phyloP scores from a whole-genome alignment of 2,113 vertebrate species.

The Butorides virescens region DNA sequence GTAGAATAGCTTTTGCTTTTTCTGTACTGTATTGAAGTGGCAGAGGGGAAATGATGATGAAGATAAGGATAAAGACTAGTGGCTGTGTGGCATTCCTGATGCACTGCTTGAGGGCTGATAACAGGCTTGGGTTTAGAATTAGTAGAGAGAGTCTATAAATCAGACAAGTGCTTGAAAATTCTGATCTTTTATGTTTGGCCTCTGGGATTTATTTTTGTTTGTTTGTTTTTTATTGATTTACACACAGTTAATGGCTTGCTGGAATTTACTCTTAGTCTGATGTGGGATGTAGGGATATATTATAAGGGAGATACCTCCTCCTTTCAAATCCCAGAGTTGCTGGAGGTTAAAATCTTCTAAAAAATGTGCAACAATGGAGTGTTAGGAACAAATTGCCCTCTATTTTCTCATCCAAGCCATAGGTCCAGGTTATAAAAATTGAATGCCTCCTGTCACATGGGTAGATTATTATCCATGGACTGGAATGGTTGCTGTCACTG shows the following conservation, averaged over 20 bases:
- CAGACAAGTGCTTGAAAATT: constrained; percentile 32
- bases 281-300: constrained; percentile 41
- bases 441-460: background rate
- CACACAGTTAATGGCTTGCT: constrained; percentile 16
- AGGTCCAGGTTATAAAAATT: constrained; percentile 2
- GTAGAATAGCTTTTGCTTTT: background rate
- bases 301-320: background rate
- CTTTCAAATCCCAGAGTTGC: constrained; percentile 18
- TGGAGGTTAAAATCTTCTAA: constrained; percentile 34
- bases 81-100: background rate
- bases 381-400: constrained; percentile 7
- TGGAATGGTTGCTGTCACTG: background rate
- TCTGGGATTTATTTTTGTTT: constrained; percentile 60
- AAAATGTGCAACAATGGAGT: background rate
- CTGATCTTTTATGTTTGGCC: background rate
- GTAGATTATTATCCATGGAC: background rate
- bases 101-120: background rate
- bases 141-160: constrained; percentile 17
- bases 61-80: background rate
- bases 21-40: background rate
- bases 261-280: constrained; percentile 43
- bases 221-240: constrained; percentile 44
- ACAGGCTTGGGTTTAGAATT: background rate
- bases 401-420: background rate
- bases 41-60: background rate